phyloP scores from a whole-genome alignment of 1,140 invertebrate species.

The Antheraea pernyi region DNA sequence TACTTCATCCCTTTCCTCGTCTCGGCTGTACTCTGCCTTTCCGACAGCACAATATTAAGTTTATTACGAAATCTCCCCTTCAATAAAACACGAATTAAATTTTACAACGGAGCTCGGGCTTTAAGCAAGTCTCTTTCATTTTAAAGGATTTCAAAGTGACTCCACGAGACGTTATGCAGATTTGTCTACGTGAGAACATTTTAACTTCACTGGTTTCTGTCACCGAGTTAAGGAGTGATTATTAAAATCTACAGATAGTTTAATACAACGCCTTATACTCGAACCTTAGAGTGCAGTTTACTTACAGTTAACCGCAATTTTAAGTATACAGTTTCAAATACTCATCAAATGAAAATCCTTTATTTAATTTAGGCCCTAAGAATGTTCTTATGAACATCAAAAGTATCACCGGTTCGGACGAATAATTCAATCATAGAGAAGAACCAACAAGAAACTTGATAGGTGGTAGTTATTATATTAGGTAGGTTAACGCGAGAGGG shows the following conservation, averaged over 20 bases:
- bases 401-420: too few species aligned
- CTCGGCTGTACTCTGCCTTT: neutral
- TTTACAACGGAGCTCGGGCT: slow-evolving; percentile 20
- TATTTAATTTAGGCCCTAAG: too few species aligned
- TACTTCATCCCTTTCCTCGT: neutral
- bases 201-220: neutral
- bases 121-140: slow-evolving; percentile 2
- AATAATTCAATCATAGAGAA: too few species aligned
- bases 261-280: too few species aligned
- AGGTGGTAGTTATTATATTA: too few species aligned
- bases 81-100: slow-evolving; percentile 39
- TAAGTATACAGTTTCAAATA: too few species aligned
- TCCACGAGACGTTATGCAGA: neutral
- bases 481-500: too few species aligned
- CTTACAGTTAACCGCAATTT: too few species aligned
- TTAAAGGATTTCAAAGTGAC: neutral
- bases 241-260: neutral
- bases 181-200: neutral
- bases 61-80: slow-evolving; percentile 30
- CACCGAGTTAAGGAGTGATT: neutral
- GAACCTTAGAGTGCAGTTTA: too few species aligned
- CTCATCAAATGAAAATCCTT: too few species aligned
- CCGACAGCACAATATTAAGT: slow-evolving; percentile 17
- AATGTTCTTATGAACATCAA: too few species aligned
- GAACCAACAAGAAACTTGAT: too few species aligned